Percentiles rank a stretch among this genome's conserved stretches.
These are phyloP conservation scores for Hydrozoanthus gracilis DNA, from an alignment of 92 coral and sea anemone species.

Conservation along the genomic window DNA sequence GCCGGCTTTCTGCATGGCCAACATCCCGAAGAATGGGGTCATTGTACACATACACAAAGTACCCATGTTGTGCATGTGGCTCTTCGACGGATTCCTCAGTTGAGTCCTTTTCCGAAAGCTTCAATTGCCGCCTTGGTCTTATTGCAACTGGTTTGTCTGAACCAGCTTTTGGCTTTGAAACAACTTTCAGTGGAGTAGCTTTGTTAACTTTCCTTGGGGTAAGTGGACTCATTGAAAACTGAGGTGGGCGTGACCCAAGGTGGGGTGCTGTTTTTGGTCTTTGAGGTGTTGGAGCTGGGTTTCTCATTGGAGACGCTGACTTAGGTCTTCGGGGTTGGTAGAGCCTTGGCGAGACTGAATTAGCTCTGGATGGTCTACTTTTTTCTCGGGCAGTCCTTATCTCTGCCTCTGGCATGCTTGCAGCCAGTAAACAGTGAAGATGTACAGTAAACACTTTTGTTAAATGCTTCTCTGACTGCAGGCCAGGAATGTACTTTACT, in stretches of 20 bases:
- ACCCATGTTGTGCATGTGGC: conserved; percentile 69
- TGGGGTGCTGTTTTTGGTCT: conserved; percentile 72
- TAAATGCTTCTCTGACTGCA: conserved; percentile 78
- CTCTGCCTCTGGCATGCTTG: conserved; percentile 65
- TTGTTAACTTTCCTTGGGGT: conserved; percentile 63
- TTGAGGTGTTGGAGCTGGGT: conserved; percentile 58
- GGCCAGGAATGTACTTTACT: conserved; percentile 89
- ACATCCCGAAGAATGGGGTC: conserved; percentile 63
- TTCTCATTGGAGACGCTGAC: conserved; percentile 39
- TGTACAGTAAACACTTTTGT: conserved; percentile 84
- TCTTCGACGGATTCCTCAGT: conserved; percentile 49
- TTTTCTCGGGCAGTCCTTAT: conserved; percentile 49
- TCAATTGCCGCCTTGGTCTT: conserved; percentile 65
- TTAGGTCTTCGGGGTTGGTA: conserved; percentile 67
- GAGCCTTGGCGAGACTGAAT: conserved; percentile 83
- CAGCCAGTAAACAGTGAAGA: conserved; percentile 87
- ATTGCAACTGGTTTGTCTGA: conserved; percentile 85
- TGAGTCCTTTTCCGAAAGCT: conserved; percentile 48
- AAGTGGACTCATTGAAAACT: conserved; percentile 45
- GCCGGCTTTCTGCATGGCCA: conserved; percentile 74
- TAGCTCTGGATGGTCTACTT: conserved; percentile 57
- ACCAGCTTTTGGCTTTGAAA: conserved; percentile 82
- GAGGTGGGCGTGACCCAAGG: conserved; percentile 68
- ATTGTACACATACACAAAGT: conserved; percentile 80
- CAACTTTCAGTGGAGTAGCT: conserved; percentile 68